Evolutionary conservation across 2,113 vertebrate species (phyloP), one percentile per base, ranked within the genome.

Genomic region (Heptranchias perlo): DNA sequence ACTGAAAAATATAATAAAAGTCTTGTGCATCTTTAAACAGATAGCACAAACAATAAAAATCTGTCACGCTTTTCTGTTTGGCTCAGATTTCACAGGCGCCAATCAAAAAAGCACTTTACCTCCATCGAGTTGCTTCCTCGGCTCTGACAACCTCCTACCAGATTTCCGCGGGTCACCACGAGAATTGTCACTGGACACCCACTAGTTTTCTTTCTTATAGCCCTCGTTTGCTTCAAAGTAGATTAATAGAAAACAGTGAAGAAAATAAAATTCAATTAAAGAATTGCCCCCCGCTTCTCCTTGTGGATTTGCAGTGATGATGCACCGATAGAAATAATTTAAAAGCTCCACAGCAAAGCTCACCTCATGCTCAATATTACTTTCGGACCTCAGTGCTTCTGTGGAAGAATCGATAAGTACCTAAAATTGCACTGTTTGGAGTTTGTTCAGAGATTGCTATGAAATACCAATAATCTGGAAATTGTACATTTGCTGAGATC

Each of bases 401-500:
- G 58, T 1, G 0, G 89, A 93, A 62, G 47, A 93, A 93, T 93
- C 89, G 64, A 93, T 93, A 47, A 16, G 54, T 21, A 3, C 31
- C 58, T 64, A 64, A 93, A 62, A 93, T 93, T 93, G 58, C 89
- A 62, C 61, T 16, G 5, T 93, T 64, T 93, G 89, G n/a, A 93
- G n/a, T 62, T 62, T 62, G n/a, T 62, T 93, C 89, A 93, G 61
- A 93, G 14, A 93, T 35, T 89, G 89, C 58, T 8, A 39, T 64
- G 89, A 62, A 93, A 62, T 93, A 93, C 89, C 62, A 92, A 93
- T 93, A 62, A 93, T 62, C 89, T 0, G 10, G 35, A 93, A 64
- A 39, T 93, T 93, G 58, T 64, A 93, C 58, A 93, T 93, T 64
- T 62, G 58, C 35, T 93, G 89, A 61, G 54, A 92, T 92, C 89